These are phyloP conservation scores for Zaprionus lachaisei DNA, from an alignment of 1,140 invertebrate genomes.

Conservation along the genomic window DNA sequence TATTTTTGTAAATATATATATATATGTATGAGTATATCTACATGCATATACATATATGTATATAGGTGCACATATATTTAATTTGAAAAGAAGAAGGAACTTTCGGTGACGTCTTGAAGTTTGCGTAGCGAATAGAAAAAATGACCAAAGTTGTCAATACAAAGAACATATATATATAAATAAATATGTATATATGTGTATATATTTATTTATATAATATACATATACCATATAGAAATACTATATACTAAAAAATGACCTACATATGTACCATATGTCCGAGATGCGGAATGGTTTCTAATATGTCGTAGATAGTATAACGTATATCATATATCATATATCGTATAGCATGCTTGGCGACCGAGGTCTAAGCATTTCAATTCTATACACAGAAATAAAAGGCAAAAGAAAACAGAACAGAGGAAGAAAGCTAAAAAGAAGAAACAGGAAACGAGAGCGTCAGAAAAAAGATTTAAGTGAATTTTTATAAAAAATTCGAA, in stretches of 20 bases:
- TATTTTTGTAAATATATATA: conserved; percentile 18
- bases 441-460: conserved; percentile 16
- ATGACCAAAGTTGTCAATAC: conserved; percentile 77
- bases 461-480: conserved; percentile 63
- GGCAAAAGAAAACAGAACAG: background rate
- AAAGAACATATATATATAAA: conserved; percentile 49
- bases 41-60: conserved; percentile 37
- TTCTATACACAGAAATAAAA: conserved; percentile 36
- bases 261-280: conserved; percentile 25
- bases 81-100: conserved; percentile 18
- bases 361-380: conserved; percentile 54
- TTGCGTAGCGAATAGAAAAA: conserved; percentile 39
- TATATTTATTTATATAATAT: conserved; percentile 19
- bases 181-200: conserved; percentile 52
- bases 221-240: conserved; percentile 40
- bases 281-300: background rate
- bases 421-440: conserved; percentile 35
- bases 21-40: conserved; percentile 30
- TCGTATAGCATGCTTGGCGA: conserved; percentile 9
- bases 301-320: background rate
- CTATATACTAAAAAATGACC: conserved; percentile 41
- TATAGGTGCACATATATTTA: conserved; percentile 31
- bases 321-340: conserved; percentile 8
- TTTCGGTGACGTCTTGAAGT: conserved; percentile 37
- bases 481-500: conserved; percentile 75